A percentile compares a stretch with the other conserved stretches of the same genome.
Conservation (phyloP, 2,888 invertebrate species). For the Lasioglossum calceatum region DNA sequence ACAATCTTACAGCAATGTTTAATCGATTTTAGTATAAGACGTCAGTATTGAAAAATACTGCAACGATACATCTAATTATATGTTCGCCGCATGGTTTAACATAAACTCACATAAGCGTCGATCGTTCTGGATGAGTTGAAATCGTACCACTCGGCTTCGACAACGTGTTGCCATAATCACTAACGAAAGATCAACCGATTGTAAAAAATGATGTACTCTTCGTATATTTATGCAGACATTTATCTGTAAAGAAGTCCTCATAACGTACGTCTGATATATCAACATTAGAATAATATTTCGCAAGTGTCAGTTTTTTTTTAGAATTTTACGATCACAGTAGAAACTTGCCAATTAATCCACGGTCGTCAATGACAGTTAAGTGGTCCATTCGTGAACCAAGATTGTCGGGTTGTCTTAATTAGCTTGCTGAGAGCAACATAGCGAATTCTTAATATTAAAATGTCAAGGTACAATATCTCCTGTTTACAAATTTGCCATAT, state of each 20-base stretch:
- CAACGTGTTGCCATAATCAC: neutral
- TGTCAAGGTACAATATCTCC: constrained; percentile 54
- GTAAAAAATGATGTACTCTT: neutral
- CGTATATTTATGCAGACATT: neutral
- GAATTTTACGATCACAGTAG: no score
- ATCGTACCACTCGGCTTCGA: neutral
- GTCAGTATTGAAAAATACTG: neutral
- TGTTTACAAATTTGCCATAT: constrained; percentile 36
- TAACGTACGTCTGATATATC: no score
- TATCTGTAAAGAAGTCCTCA: neutral
- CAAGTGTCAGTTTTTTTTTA: neutral
- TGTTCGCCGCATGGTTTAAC: neutral
- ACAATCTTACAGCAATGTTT: neutral
- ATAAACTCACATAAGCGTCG: constrained; percentile 1
- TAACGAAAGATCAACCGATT: neutral
- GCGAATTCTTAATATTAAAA: constrained; percentile 42
- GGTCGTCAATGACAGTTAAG: neutral
- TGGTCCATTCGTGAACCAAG: neutral
- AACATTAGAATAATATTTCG: neutral
- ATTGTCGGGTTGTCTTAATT: constrained; percentile 22
- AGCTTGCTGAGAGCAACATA: constrained; percentile 3
- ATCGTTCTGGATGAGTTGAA: constrained; percentile 16
- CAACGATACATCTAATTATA: constrained; percentile 21
- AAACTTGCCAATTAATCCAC: neutral
- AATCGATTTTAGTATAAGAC: neutral